Percentiles rank a stretch among this genome's conserved stretches.
Evolutionary conservation across 2,113 vertebrate genomes (phyloP).

Genomic region (Centropus unirufus): DNA sequence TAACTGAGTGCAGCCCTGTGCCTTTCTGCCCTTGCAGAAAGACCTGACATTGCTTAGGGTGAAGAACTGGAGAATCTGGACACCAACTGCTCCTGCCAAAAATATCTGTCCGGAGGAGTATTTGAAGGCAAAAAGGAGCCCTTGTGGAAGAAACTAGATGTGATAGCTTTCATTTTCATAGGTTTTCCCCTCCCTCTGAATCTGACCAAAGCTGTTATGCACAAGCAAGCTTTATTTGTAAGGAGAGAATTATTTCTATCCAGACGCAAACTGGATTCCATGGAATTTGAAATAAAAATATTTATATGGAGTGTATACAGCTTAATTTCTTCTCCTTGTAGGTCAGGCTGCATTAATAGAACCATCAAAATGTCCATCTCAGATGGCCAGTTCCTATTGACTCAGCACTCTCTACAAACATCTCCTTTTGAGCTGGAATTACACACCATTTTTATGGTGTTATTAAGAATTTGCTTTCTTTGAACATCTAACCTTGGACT

Average conservation of each 20-base stretch:
- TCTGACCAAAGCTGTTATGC: background rate
- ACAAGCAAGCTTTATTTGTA: background rate
- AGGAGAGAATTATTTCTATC: background rate
- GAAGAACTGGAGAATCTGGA: background rate
- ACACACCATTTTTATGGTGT: background rate
- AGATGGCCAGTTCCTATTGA: background rate
- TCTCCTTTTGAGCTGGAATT: background rate
- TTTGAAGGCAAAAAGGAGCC: background rate
- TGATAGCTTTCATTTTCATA: background rate
- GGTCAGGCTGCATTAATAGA: background rate
- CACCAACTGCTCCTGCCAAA: background rate
- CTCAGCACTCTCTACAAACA: background rate
- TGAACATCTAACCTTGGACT: background rate
- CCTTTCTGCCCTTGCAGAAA: background rate
- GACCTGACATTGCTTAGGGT: too few relatives aligned
- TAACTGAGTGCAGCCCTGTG: background rate
- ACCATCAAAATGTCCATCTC: background rate
- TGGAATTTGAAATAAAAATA: background rate
- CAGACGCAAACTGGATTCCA: background rate
- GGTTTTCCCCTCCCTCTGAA: background rate
- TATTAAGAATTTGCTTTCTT: background rate
- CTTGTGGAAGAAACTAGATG: background rate
- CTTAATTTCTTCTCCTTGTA: background rate
- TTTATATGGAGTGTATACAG: background rate
- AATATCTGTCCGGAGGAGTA: background rate